Evolutionary conservation across 1,140 invertebrate genomes (phyloP).

Genomic region (Listronotus oregonensis): DNA sequence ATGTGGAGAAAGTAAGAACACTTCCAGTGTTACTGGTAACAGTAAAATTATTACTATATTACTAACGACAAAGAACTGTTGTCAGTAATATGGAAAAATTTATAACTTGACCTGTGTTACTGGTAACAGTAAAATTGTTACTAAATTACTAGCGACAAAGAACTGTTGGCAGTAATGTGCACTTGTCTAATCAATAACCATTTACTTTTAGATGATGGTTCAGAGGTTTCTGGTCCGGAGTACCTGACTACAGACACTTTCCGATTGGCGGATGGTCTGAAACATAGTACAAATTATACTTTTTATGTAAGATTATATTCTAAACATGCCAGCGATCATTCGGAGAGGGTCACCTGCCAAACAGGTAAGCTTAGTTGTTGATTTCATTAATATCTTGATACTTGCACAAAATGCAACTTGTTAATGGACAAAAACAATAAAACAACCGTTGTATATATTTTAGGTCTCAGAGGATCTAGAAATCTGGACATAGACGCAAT

Average conservation of each 20-base stretch:
- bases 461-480: slow-evolving; percentile 65
- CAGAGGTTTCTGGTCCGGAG: slow-evolving; percentile 60
- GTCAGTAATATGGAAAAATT: too few relatives aligned
- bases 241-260: slow-evolving; percentile 62
- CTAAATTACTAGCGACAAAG: too few relatives aligned
- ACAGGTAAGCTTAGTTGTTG: slow-evolving; percentile 59
- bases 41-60: too few relatives aligned
- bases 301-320: slow-evolving; percentile 68
- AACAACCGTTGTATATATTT: slow-evolving; percentile 11
- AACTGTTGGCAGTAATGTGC: too few relatives aligned
- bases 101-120: too few relatives aligned
- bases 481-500: slow-evolving; percentile 60
- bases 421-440: too few relatives aligned
- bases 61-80: too few relatives aligned
- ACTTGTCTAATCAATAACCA: too few relatives aligned
- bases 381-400: neutral
- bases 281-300: slow-evolving; percentile 70
- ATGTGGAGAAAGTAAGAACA: too few relatives aligned
- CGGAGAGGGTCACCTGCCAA: slow-evolving; percentile 63
- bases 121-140: too few relatives aligned
- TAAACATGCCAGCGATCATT: slow-evolving; percentile 66
- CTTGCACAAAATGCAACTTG: too few relatives aligned
- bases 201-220: slow-evolving; percentile 30
- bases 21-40: too few relatives aligned
- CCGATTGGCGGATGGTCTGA: slow-evolving; percentile 61